These are phyloP conservation scores for Axea sp. DNA, from an alignment of 2,888 invertebrate species.

Conservation along the genomic window DNA sequence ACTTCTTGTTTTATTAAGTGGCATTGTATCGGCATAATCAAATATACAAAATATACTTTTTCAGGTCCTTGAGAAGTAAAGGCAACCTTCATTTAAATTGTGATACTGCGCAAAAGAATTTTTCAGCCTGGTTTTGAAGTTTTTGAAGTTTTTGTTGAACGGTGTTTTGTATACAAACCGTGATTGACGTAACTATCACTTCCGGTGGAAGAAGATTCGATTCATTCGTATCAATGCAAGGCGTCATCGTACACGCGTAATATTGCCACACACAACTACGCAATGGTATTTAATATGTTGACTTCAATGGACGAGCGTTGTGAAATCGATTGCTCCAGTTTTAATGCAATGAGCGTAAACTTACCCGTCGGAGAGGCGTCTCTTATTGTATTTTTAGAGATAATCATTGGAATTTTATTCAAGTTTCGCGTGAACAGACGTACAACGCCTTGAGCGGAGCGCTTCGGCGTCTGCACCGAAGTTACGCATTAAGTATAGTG, in stretches of 20 bases:
- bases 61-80: too few species aligned
- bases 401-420: conserved; percentile 67
- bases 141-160: too few species aligned
- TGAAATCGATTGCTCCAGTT: conserved; percentile 58
- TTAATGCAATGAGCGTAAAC: conserved; percentile 60
- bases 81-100: too few species aligned
- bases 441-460: conserved; percentile 10
- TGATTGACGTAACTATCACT: conserved; percentile 56
- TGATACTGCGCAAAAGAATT: conserved; percentile 20
- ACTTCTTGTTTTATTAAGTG: too few species aligned
- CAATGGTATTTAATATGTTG: conserved; percentile 36
- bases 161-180: conserved; percentile 40
- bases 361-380: conserved; percentile 62
- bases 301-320: conserved; percentile 52
- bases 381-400: conserved; percentile 70
- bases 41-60: too few species aligned
- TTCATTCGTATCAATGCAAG: conserved; percentile 22
- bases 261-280: conserved; percentile 22
- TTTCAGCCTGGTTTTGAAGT: conserved; percentile 9
- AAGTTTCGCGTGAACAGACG: conserved; percentile 40
- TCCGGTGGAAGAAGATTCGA: conserved; percentile 51
- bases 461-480: conserved; percentile 2
- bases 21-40: too few species aligned
- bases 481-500: conserved; percentile 43
- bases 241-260: conserved; percentile 36